These are phyloP conservation scores for Luffia ferchaultella DNA, from an alignment of 2,888 invertebrate species.

Conservation along the genomic window DNA sequence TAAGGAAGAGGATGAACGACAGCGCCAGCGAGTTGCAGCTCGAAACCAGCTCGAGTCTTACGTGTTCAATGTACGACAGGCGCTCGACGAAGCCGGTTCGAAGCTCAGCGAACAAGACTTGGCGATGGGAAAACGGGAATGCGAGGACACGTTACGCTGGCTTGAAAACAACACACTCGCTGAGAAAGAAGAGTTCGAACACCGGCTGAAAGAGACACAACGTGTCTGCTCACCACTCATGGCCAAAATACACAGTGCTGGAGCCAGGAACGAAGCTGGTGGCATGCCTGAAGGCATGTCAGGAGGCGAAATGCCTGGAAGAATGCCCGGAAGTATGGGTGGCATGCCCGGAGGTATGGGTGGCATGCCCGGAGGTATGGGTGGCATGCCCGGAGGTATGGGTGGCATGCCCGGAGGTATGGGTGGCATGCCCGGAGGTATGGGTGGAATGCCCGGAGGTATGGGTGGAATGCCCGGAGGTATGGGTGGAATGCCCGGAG, in stretches of 20 bases:
- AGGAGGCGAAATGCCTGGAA: no score
- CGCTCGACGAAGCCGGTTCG: constrained; percentile 59
- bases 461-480: no score
- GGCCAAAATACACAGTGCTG: constrained; percentile 31
- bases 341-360: no score
- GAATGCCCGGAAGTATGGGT: no score
- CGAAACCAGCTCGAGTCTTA: constrained; percentile 74
- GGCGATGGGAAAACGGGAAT: constrained; percentile 67
- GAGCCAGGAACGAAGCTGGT: background rate
- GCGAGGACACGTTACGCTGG: constrained; percentile 73
- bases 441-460: no score
- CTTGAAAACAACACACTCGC: constrained; percentile 77
- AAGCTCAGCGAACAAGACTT: constrained; percentile 73
- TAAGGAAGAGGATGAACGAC: constrained; percentile 70
- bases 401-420: no score
- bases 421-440: no score
- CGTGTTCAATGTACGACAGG: constrained; percentile 45
- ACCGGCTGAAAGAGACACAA: constrained; percentile 70
- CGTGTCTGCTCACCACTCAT: constrained; percentile 49
- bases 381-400: no score
- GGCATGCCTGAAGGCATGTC: background rate
- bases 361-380: no score
- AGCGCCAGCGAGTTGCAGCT: constrained; percentile 66
- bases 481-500: no score
- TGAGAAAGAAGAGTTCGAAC: constrained; percentile 81